Base-by-base conservation (phyloP, 2,888 invertebrate species). In the Apodemia mormo region DNA sequence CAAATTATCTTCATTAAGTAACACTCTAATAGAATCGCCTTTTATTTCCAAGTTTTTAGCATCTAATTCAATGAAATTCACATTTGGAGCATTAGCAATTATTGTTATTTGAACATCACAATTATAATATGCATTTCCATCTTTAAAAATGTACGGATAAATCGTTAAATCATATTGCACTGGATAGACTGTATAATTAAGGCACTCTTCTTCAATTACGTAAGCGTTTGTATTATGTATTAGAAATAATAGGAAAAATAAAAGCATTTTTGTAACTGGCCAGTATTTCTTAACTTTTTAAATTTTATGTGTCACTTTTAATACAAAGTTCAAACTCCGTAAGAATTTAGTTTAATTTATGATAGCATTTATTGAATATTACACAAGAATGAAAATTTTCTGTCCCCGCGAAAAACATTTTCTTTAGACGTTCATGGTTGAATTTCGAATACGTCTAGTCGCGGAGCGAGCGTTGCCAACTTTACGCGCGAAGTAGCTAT, bases 141-240 rank as follows among this genome's bases (percentile, higher is more conserved):
- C 81, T 30, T 76, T 79, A 54, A 80, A 82, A 66, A 90, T 76
- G 65, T 86, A 84, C 0, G 92, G 92, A 22, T 77, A 85, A 68
- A 93, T 80, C 2, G 82, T 85, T 0, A 93, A 70, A 68, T 92
- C 92, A 65, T 93, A 93, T 73, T 92, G 89, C 72, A 91, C 83
- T 71, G 93, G 93, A 74, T 93, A 93, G 66, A 93, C 86, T 68
- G 92, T 92, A 65, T 90, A 93, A 75, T 92, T 91, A 22, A 92
- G 79, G 76, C 93, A 93, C 76, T 92, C 92, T 78, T 92, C 92
- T 66, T 88, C 86, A 49, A 86, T 75, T 45, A 85, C 76, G 71
- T 83, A 81, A 12, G 81, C 86, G 45, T 82, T 82, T 29, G 81
- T 78, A n/a, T 83, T 77, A 8, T 80, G 79, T 70, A 82, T 76